These are phyloP conservation scores for Pachydiplax longipennis DNA, from an alignment of 2,888 invertebrate genomes.

Conservation along the genomic window DNA sequence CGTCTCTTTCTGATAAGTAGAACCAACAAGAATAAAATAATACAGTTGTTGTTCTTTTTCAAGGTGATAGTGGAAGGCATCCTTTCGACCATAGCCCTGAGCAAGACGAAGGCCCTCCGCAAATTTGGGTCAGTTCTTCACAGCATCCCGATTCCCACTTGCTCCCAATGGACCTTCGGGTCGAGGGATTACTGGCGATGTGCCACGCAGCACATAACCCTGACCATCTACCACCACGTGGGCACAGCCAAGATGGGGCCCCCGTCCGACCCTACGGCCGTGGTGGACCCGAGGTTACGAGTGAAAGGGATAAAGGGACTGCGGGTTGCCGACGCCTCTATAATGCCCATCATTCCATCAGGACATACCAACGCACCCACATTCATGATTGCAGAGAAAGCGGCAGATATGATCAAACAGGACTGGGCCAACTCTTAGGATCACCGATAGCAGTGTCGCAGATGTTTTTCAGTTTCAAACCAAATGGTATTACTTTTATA, in stretches of 20 bases:
- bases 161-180: slow-evolving; percentile 61
- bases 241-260: slow-evolving; percentile 54
- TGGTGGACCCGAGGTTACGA: slow-evolving; percentile 48
- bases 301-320: slow-evolving; percentile 55
- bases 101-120: slow-evolving; percentile 63
- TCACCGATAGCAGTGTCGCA: too few relatives aligned
- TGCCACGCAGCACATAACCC: slow-evolving; percentile 67
- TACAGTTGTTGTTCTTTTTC: too few relatives aligned
- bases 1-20: too few relatives aligned
- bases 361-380: slow-evolving; percentile 58
- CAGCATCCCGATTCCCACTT: slow-evolving; percentile 35
- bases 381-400: slow-evolving; percentile 59
- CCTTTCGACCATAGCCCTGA: slow-evolving; percentile 66
- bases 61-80: slow-evolving; percentile 68
- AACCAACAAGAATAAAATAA: too few relatives aligned
- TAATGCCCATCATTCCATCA: slow-evolving; percentile 57
- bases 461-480: too few relatives aligned
- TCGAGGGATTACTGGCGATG: slow-evolving; percentile 73
- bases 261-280: slow-evolving; percentile 50
- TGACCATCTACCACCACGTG: slow-evolving; percentile 67
- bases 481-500: too few relatives aligned
- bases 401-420: slow-evolving; percentile 56
- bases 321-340: slow-evolving; percentile 57
- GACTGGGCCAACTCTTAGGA: too few relatives aligned
- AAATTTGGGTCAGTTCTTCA: slow-evolving; percentile 48